Percentiles rank a stretch among this genome's conserved stretches.
Conservation (phyloP, 2,888 invertebrate genomes). For the Apamea anceps region DNA sequence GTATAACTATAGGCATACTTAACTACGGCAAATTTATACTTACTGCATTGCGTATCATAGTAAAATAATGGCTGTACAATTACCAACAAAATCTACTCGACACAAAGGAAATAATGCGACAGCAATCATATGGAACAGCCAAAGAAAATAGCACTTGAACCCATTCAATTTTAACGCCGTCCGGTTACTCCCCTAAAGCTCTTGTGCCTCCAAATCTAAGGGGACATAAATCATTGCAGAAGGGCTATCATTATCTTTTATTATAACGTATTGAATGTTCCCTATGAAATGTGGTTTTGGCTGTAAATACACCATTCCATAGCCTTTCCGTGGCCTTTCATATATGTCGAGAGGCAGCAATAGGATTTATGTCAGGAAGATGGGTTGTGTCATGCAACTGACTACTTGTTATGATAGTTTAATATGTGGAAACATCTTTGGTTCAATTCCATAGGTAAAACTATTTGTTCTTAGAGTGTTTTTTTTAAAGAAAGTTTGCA, state of each 20-base stretch:
- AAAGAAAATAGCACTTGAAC: slow-evolving; percentile 34
- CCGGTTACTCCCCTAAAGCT: slow-evolving; percentile 51
- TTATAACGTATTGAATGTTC: slow-evolving; percentile 61
- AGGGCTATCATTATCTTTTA: slow-evolving; percentile 62
- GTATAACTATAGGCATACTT: background rate
- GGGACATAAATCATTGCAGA: slow-evolving; percentile 52
- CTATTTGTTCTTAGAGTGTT: background rate
- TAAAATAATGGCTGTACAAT: background rate
- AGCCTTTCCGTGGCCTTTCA: slow-evolving; percentile 21
- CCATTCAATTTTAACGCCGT: slow-evolving; percentile 61
- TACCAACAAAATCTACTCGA: background rate
- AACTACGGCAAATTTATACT: background rate
- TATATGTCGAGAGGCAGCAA: slow-evolving; percentile 37
- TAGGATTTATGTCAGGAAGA: slow-evolving; percentile 20
- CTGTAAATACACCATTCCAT: slow-evolving; percentile 40
- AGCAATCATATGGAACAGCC: slow-evolving; percentile 35
- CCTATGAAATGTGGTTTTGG: slow-evolving; percentile 35
- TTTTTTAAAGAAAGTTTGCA: background rate
- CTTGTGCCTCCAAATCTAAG: slow-evolving; percentile 59
- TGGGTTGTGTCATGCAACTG: slow-evolving; percentile 44
- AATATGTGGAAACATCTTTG: background rate
- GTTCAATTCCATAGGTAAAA: background rate
- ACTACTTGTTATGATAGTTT: background rate
- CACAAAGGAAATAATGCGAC: slow-evolving; percentile 31
- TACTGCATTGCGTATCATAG: background rate